phyloP scores from a whole-genome alignment of 2,888 invertebrate genomes.

The Caenorhabditis macrosperma region DNA sequence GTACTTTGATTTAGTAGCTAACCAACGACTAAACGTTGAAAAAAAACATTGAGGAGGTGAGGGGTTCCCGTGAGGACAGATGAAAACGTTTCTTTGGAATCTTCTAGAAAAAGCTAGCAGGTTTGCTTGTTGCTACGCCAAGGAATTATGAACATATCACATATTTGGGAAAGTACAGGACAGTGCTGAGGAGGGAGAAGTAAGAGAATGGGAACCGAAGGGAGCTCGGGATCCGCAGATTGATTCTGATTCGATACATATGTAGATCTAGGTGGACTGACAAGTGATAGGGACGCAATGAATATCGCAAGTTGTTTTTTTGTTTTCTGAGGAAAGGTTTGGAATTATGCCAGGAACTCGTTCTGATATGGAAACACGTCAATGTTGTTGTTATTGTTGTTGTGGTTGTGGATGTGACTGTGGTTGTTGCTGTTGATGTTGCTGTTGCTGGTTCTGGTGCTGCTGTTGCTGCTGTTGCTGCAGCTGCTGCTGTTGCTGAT shows the following conservation, averaged over 20 bases:
- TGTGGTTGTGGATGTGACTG: not conserved
- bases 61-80: constrained; percentile 34
- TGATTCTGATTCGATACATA: constrained; percentile 28
- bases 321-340: constrained; percentile 3
- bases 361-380: not conserved
- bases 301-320: not conserved
- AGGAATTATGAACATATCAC: constrained; percentile 57
- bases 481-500: constrained; percentile 14
- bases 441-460: constrained; percentile 29
- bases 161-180: constrained; percentile 25
- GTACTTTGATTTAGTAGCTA: constrained; percentile 6
- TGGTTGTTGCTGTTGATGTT: constrained; percentile 1
- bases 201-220: not conserved
- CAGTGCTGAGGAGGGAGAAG: not conserved
- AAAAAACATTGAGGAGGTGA: not conserved
- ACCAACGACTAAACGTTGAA: constrained; percentile 1
- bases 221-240: not conserved
- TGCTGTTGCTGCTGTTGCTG: constrained; percentile 33
- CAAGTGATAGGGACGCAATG: not conserved
- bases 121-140: constrained; percentile 17
- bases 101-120: constrained; percentile 52
- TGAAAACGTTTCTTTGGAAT: constrained; percentile 34
- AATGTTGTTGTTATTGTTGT: not conserved
- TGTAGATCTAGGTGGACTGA: constrained; percentile 15
- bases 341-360: constrained; percentile 47